Evolutionary conservation across 92 coral and sea anemone species (phyloP), one percentile per base, ranked within the genome.

Genomic region (Nematostella vectensis): DNA sequence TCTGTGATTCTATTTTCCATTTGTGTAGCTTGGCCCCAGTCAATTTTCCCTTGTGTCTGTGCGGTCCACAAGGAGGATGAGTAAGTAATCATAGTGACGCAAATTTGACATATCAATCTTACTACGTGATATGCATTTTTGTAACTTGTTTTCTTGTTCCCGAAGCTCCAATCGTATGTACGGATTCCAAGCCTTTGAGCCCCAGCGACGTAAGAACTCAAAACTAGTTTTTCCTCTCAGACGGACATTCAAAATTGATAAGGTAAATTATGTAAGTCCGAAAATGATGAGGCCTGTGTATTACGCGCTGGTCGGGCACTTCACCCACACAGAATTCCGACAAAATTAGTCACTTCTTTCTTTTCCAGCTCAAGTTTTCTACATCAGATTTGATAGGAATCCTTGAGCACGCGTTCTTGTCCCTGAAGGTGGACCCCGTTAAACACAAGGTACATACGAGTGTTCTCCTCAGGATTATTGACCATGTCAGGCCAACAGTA

Each of bases 1-100:
- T 36, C 8, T 15, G 42, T 15, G 42, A 36, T 36, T 15, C 40
- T 65, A n/a, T n/a, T 3, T 10, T 3, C 27, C n/a, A 29, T 36
- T 25, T n/a, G 31, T 29, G 2, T 62, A 88, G 97, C 95, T 2
- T 89, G 97, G 97, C 97, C 97, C 4, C 95, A 85, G 65, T 95
- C 85, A 9, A 72, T 89, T 20, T 73, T 89, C 29, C 97, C 97
- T 3, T 89, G 95, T 65, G 88, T 89, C 20, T 77, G 86, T 48
- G 89, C 97, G 19, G 71, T 77, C 12, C 67, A 77, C 38, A 85
- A 81, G 48, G 91, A 74, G 21, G 79, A 89, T 50, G 75, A 80
- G 97, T 89, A 69, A 63, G 91, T 74, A 36, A 4, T n/a, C n/a
- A n/a, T n/a, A n/a, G n/a, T n/a, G n/a, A n/a, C n/a, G n/a, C n/a